Conservation (phyloP, 2,888 invertebrate genomes). For the Caprella mutica region DNA sequence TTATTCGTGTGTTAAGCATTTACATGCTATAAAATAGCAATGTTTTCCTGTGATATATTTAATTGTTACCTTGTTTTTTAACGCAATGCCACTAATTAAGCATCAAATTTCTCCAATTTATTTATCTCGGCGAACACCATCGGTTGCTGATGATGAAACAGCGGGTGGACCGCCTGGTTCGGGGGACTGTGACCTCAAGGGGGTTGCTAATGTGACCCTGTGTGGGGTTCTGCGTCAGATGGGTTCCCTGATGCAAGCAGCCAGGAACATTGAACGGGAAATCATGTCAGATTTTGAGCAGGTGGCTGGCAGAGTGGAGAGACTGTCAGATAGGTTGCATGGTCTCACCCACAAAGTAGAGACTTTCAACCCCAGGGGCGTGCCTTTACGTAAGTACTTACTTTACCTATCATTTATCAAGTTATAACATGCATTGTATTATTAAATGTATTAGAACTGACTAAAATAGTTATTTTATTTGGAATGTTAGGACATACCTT, state of each 20-base stretch:
- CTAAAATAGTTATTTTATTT: too few species aligned
- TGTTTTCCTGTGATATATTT: neutral
- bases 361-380: conserved; percentile 71
- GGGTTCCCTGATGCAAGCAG: conserved; percentile 67
- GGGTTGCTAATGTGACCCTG: conserved; percentile 73
- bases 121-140: conserved; percentile 22
- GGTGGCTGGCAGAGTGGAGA: conserved; percentile 60
- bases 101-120: conserved; percentile 21
- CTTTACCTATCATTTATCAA: neutral
- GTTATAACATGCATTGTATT: neutral
- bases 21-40: neutral
- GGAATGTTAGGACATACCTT: too few species aligned
- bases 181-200: conserved; percentile 65
- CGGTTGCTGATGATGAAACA: neutral
- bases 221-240: conserved; percentile 73
- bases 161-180: too few species aligned
- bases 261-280: conserved; percentile 75
- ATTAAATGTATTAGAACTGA: neutral
- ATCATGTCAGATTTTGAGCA: conserved; percentile 61
- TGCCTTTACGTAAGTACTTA: conserved; percentile 79
- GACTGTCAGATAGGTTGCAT: conserved; percentile 57
- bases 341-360: conserved; percentile 59
- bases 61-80: neutral
- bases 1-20: neutral
- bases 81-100: conserved; percentile 30